Conservation (phyloP, 2,888 invertebrate genomes). For the Eledona agricola region DNA sequence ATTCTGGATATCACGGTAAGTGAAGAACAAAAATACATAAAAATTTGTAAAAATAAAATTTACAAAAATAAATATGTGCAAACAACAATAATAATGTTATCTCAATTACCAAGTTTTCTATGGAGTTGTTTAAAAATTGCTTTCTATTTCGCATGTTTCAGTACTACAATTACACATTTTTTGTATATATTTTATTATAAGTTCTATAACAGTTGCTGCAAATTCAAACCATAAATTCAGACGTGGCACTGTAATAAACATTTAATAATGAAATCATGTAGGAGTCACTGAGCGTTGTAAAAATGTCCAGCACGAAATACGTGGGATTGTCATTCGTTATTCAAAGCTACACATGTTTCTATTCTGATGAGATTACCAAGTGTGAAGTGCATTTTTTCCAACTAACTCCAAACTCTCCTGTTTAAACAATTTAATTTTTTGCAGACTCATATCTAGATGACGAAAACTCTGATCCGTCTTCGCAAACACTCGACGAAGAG, state of each 20-base stretch:
- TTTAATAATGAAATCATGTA: background rate
- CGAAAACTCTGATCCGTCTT: conserved; percentile 36
- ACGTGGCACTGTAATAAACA: too few species aligned
- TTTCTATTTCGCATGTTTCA: too few species aligned
- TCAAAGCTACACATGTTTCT: conserved; percentile 19
- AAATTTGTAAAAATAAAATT: background rate
- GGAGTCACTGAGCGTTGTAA: conserved; percentile 7
- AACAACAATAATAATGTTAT: background rate
- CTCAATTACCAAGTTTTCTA: background rate
- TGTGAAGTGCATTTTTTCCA: conserved; percentile 1
- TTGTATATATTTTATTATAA: too few species aligned
- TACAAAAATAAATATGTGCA: too few species aligned
- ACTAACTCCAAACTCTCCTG: background rate
- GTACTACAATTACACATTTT: too few species aligned
- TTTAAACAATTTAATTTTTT: conserved; percentile 16
- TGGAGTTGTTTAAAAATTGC: too few species aligned
- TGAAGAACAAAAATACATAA: background rate
- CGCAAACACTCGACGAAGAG: conserved; percentile 29
- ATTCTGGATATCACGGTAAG: conserved; percentile 10
- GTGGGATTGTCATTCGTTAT: conserved; percentile 21
- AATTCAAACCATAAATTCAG: too few species aligned
- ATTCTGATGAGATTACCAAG: conserved; percentile 15
- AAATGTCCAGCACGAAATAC: conserved; percentile 14
- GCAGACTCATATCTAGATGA: conserved; percentile 37
- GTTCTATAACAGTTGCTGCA: too few species aligned